Conservation (phyloP, 2,797 vertebrate species). For the Lateolabrax maculatus region DNA sequence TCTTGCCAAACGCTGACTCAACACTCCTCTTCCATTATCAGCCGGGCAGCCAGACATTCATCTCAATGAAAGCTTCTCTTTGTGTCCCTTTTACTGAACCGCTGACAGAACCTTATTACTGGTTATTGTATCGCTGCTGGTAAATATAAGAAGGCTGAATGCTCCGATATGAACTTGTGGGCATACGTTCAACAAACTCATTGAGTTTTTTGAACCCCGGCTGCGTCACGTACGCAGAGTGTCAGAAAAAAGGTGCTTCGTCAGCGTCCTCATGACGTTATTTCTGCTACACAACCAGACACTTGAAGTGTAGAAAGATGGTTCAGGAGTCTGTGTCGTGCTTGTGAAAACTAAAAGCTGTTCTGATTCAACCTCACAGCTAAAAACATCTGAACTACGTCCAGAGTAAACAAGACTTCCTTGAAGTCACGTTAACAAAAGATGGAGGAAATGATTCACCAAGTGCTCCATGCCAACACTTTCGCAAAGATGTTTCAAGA, state of each 20-base stretch:
- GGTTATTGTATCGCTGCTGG: slow-evolving; percentile 20
- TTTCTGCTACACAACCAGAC: not conserved
- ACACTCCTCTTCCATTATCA: slow-evolving; percentile 26
- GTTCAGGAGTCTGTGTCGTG: too few relatives aligned
- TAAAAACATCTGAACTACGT: too few relatives aligned
- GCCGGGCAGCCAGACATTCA: slow-evolving; percentile 26
- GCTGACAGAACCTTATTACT: slow-evolving; percentile 50
- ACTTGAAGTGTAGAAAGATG: not conserved
- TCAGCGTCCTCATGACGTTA: not conserved
- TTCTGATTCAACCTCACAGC: not conserved
- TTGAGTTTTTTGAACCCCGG: not conserved
- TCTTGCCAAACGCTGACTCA: slow-evolving; percentile 58
- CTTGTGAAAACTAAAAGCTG: not conserved
- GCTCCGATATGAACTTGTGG: not conserved
- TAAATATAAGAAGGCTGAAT: slow-evolving; percentile 10
- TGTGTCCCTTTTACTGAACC: slow-evolving; percentile 25
- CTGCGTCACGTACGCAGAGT: not conserved
- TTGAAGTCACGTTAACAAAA: too few relatives aligned
- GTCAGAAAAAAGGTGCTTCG: not conserved
- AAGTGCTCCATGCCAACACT: too few relatives aligned
- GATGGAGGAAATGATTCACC: too few relatives aligned
- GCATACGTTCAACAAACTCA: not conserved
- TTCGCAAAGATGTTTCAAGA: too few relatives aligned
- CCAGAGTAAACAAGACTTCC: too few relatives aligned
- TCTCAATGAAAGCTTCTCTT: slow-evolving; percentile 55